Percentiles rank a stretch among this genome's conserved stretches.
phyloP scores from a whole-genome alignment of 2,888 invertebrate genomes.

The Mechanitis mazaeus region DNA sequence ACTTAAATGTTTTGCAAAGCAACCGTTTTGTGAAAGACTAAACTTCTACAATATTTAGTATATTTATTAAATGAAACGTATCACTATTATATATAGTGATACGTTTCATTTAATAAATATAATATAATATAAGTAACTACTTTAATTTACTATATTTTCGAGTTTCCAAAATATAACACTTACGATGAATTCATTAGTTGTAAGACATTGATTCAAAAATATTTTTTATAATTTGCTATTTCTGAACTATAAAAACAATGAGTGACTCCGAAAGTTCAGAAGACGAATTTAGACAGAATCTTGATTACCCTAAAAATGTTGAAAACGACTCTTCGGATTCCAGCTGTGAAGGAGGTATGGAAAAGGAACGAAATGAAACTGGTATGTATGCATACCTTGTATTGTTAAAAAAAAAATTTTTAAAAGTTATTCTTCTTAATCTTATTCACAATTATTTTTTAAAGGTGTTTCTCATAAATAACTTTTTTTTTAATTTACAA shows the following conservation, averaged over 20 bases:
- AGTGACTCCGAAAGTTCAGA: slow-evolving; percentile 44
- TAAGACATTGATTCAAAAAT: too few relatives aligned
- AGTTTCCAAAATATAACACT: too few relatives aligned
- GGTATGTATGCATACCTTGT: not conserved
- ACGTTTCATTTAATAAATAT: not conserved
- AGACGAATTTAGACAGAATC: slow-evolving; percentile 31
- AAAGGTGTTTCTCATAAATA: too few relatives aligned
- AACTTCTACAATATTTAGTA: too few relatives aligned
- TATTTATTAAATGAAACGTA: too few relatives aligned
- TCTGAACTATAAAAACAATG: slow-evolving; percentile 26
- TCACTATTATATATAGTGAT: not conserved
- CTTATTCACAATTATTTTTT: too few relatives aligned
- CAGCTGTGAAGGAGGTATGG: slow-evolving; percentile 42
- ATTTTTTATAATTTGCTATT: not conserved
- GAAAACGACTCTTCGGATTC: slow-evolving; percentile 48
- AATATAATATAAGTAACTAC: too few relatives aligned
- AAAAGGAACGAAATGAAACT: slow-evolving; percentile 17
- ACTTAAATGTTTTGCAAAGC: not conserved
- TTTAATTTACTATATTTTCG: too few relatives aligned
- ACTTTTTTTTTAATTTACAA: too few relatives aligned
- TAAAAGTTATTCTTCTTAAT: too few relatives aligned
- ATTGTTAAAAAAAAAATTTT: too few relatives aligned
- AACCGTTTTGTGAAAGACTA: not conserved
- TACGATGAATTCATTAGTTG: too few relatives aligned
- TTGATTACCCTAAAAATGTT: slow-evolving; percentile 23